phyloP scores from a whole-genome alignment of 53 echinoderm and acorn worm genomes.

The Henricia sp. region DNA sequence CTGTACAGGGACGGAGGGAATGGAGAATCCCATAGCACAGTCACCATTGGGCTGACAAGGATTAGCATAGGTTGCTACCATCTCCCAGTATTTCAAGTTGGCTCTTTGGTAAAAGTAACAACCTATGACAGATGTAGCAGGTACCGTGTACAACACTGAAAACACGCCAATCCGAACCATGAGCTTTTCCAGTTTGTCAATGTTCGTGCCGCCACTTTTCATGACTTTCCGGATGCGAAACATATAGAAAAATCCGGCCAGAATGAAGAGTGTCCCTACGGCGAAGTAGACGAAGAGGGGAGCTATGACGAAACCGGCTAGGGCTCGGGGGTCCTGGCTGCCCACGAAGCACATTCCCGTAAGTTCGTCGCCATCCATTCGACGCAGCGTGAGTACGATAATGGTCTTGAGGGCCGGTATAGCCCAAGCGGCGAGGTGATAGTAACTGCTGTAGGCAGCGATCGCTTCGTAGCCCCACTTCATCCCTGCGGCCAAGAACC shows the following conservation, averaged over 20 bases:
- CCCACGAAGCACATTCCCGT: conserved; percentile 99
- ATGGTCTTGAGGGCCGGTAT: conserved; percentile 90
- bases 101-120: conserved; percentile 93
- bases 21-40: conserved; percentile 75
- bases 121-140: conserved; percentile 93
- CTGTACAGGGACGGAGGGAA: conserved; percentile 87
- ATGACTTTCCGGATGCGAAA: conserved; percentile 98
- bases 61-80: conserved; percentile 59
- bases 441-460: conserved; percentile 97
- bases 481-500: conserved; percentile 97
- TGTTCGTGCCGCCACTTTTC: conserved; percentile 97
- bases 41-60: conserved; percentile 62
- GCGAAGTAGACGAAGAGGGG: conserved; percentile 90
- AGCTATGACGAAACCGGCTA: conserved; percentile 85
- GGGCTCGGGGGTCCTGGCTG: conserved; percentile 81
- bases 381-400: conserved; percentile 76
- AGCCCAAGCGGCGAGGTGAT: conserved; percentile 96
- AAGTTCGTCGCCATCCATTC: conserved; percentile 94
- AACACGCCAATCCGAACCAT: conserved; percentile 98
- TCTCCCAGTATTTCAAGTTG: conserved; percentile 81
- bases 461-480: conserved; percentile 99
- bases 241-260: conserved; percentile 91
- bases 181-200: conserved; percentile 94
- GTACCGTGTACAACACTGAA: conserved; percentile 95
- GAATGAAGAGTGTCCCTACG: conserved; percentile 91